These are phyloP conservation scores for Drepanosiphum platanoidis DNA, from an alignment of 2,888 invertebrate genomes.

Conservation along the genomic window DNA sequence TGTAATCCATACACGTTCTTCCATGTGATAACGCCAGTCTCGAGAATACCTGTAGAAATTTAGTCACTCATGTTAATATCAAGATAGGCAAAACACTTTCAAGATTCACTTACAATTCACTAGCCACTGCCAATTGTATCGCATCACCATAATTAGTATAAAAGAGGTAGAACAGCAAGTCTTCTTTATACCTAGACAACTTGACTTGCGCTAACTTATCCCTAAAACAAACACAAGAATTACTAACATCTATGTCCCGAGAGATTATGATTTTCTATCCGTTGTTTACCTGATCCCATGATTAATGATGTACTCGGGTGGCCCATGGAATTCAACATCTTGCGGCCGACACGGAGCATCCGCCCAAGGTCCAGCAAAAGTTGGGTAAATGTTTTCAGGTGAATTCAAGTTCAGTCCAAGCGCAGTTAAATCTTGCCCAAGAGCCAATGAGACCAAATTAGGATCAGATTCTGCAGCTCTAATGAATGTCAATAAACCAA, in stretches of 20 bases:
- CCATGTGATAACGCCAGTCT: conserved; percentile 99
- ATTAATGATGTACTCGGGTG: conserved; percentile 98
- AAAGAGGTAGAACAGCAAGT: conserved; percentile 98
- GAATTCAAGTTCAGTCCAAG: conserved; percentile 98
- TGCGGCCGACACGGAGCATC: conserved; percentile 97
- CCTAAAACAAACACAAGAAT: conserved; percentile 69
- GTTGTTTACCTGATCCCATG: conserved; percentile 79
- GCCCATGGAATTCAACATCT: conserved; percentile 98
- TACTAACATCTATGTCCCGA: background rate
- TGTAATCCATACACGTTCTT: conserved; percentile 99
- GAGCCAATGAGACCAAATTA: conserved; percentile 92
- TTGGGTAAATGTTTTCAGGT: conserved; percentile 96
- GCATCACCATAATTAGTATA: conserved; percentile 99
- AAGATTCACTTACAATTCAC: conserved; percentile 84
- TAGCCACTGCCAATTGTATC: conserved; percentile 96
- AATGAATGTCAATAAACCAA: conserved; percentile 97
- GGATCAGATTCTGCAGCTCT: conserved; percentile 97
- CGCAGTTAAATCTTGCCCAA: conserved; percentile 98
- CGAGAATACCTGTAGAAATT: conserved; percentile 83
- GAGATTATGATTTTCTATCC: background rate
- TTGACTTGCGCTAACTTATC: conserved; percentile 95
- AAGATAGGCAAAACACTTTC: background rate
- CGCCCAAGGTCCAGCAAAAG: conserved; percentile 99
- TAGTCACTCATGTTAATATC: conserved; percentile 2
- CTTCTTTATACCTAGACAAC: conserved; percentile 97